phyloP scores from a whole-genome alignment of 2,888 invertebrate species.

The Acleris emargana region DNA sequence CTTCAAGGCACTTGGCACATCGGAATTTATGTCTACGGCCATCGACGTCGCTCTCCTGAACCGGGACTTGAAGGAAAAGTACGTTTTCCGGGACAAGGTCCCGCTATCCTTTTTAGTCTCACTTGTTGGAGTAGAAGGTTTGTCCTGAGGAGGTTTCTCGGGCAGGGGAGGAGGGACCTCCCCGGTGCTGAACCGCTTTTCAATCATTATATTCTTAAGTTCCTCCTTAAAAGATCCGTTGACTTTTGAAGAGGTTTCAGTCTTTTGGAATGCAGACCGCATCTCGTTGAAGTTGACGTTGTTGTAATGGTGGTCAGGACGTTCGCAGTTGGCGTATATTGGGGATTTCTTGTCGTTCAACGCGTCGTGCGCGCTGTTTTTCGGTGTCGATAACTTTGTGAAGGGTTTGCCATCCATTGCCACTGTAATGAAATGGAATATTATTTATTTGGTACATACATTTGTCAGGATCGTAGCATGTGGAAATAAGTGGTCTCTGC shows the following conservation, averaged over 20 bases:
- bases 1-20: conserved; percentile 80
- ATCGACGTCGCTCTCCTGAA: conserved; percentile 85
- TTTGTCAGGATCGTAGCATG: too few species aligned
- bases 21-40: conserved; percentile 78
- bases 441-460: background rate
- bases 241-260: conserved; percentile 61
- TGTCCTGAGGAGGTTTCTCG: conserved; percentile 64
- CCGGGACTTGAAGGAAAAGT: conserved; percentile 85
- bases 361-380: conserved; percentile 61
- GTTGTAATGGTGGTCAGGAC: conserved; percentile 63
- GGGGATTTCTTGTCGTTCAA: conserved; percentile 60
- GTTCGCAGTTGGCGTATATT: conserved; percentile 71
- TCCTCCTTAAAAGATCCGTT: conserved; percentile 70
- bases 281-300: conserved; percentile 67
- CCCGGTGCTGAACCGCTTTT: conserved; percentile 64
- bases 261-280: conserved; percentile 58
- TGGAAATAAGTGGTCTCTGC: too few species aligned
- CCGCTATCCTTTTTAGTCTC: conserved; percentile 71
- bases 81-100: conserved; percentile 73
- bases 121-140: conserved; percentile 66
- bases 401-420: conserved; percentile 76
- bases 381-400: conserved; percentile 55
- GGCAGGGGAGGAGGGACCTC: conserved; percentile 68
- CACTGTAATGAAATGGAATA: conserved; percentile 54
- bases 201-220: conserved; percentile 67